A percentile compares a stretch with the other conserved stretches of the same genome.
Evolutionary conservation across 2,888 invertebrate genomes (phyloP).

Genomic region (Hyles lineata): DNA sequence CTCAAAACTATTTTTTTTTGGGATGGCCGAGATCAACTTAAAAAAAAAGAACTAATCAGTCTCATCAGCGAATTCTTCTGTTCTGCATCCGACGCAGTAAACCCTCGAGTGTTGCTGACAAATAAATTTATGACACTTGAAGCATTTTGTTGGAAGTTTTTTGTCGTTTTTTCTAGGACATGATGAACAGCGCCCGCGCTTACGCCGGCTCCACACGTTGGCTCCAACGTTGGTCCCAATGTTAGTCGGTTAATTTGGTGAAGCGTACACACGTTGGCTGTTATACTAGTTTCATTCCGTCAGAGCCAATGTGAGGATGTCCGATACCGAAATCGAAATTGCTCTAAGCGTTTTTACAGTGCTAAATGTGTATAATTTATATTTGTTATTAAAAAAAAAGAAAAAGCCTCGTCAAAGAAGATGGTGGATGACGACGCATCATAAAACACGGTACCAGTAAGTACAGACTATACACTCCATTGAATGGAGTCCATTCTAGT

Average conservation of each 20-base stretch:
- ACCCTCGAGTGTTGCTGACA: no score
- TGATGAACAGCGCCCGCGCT: no score
- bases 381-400: slow-evolving; percentile 30
- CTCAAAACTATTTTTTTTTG: no score
- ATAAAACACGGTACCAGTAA: slow-evolving; percentile 30
- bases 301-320: slow-evolving; percentile 37
- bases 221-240: slow-evolving; percentile 33
- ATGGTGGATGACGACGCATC: slow-evolving; percentile 28
- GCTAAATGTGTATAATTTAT: slow-evolving; percentile 24
- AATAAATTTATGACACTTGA: no score
- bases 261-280: slow-evolving; percentile 36
- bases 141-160: no score
- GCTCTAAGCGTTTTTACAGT: slow-evolving; percentile 28
- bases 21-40: no score
- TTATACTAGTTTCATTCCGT: slow-evolving; percentile 34
- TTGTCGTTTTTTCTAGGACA: no score
- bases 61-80: no score
- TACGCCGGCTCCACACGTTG: slow-evolving; percentile 31
- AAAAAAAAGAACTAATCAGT: no score
- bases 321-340: slow-evolving; percentile 33
- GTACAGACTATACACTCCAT: slow-evolving; percentile 16
- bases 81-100: no score
- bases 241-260: slow-evolving; percentile 33
- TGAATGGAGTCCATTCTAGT: neutral
- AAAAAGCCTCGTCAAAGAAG: no score